These are phyloP conservation scores for Orthosia cruda DNA, from an alignment of 2,888 invertebrate genomes.

Conservation along the genomic window DNA sequence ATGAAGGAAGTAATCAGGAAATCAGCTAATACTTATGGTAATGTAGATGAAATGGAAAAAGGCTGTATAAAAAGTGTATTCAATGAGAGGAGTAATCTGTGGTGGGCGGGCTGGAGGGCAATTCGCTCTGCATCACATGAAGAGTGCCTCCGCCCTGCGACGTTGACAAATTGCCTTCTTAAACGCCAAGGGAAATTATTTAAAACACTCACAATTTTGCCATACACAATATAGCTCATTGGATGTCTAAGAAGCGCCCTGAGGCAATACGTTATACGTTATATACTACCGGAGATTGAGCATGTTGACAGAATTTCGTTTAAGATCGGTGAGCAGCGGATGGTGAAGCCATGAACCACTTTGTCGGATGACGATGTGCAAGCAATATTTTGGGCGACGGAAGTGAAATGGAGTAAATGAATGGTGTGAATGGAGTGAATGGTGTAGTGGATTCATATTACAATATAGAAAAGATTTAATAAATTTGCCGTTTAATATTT, in stretches of 20 bases:
- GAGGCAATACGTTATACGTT: constrained; percentile 31
- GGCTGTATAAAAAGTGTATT: too few species aligned
- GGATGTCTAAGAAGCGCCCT: constrained; percentile 26
- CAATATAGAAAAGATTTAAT: too few species aligned
- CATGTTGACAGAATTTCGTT: constrained; percentile 23
- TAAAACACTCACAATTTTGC: constrained; percentile 73
- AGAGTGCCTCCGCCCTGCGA: constrained; percentile 65
- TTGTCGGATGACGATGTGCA: not conserved
- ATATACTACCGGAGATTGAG: not conserved
- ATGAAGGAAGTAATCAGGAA: constrained; percentile 53
- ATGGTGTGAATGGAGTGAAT: too few species aligned
- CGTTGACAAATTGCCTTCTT: constrained; percentile 80
- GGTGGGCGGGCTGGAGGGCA: constrained; percentile 40
- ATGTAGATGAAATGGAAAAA: constrained; percentile 63
- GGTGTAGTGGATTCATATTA: too few species aligned
- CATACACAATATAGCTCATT: constrained; percentile 47
- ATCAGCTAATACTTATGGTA: constrained; percentile 62
- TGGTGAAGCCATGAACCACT: constrained; percentile 15
- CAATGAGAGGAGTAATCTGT: constrained; percentile 43
- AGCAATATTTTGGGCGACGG: too few species aligned
- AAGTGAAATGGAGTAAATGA: too few species aligned
- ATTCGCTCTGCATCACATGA: constrained; percentile 54
- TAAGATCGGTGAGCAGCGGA: constrained; percentile 25
- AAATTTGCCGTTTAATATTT: constrained; percentile 1
- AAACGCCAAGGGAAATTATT: constrained; percentile 81